Base-by-base conservation (phyloP, 2,888 invertebrate species). In the Gastracanthus pulcherrimus region DNA sequence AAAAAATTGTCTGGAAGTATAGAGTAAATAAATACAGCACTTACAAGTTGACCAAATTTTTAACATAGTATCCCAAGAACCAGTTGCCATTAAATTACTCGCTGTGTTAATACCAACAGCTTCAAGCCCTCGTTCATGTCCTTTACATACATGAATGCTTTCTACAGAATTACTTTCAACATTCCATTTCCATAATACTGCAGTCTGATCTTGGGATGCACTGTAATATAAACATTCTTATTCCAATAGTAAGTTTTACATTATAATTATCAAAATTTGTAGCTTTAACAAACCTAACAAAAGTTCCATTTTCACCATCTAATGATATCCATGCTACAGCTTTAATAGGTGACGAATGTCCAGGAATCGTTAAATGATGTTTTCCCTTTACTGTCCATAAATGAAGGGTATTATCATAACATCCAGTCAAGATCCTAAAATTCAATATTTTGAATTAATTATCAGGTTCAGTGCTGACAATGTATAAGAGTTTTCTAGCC, bases 51-150 rank as follows among this genome's bases (percentile, higher is more conserved):
- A 97, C 98, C 98, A 99, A 84, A 99, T 94, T 92, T 98, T 98
- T 7, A 99, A 92, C 93, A 96, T 95, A 55, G 95, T 96, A 89
- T 99, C 98, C 97, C 98, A 98, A 64, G 97, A 96, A 36, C 98
- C 98, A 6, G 97, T 97, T 6, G 96, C 97, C 87, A 96, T 92
- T 87, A 94, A 92, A 26, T 92, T 92, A 1, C 92, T 92, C 89
- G 95, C 94, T 0, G 94, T 94, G 85, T 96, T 96, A 0, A 97
- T 95, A 29, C 95, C 94, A 0, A 99, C 94, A 89, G 97, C 96
- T 90, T 99, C 98, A 0, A 99, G 94, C 77, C 97, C 97, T 86
- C 98, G 94, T 84, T 98, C 97, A 90, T 99, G 99, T 0, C 99
- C 98, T 84, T 96, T 95, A 87, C 98, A 97, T 3, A 96, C 94